Base-by-base conservation (phyloP, 2,797 vertebrate genomes). In the Anguilla marmorata region DNA sequence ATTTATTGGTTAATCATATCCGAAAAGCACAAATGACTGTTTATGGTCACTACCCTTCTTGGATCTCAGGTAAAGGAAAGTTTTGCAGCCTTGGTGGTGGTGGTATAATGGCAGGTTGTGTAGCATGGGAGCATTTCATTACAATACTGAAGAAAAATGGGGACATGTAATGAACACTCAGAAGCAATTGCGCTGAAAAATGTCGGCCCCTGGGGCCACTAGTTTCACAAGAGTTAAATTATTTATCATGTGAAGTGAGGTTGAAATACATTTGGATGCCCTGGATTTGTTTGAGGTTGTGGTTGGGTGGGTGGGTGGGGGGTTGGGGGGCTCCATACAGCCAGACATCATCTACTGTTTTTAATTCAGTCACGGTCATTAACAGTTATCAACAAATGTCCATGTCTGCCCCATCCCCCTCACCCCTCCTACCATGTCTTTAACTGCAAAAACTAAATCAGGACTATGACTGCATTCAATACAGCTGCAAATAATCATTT, bases 31-130 rank as follows among this genome's bases (percentile, higher is more conserved):
- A 11, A 12, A 66, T 24, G 1, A 24, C 58, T 63, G 58, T 63
- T 66, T 66, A 66, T 66, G 63, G 24, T 66, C 63, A 27, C 63
- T 69, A 69, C 7, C 24, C 66, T 69, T n/a, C 60, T 24, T 4
- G n/a, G 24, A 69, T 69, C 24, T 11, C 66, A 12, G 69, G 7
- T 72, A 72, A 33, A 72, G 7, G 6, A 27, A 30, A 9, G 69
- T n/a, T 66, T 24, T 21, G 24, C n/a, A 27, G 63, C 63, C 24
- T 66, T 66, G 63, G 63, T 9, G n/a, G 87, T 84, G 90, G 37
- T 3, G 37, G 37, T 41, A 41, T 41, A 41, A 41, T 41, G 37
- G 37, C 37, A 41, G 37, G 37, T 41, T 41, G 37, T 41, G 37
- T 41, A 41, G 37, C 37, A 41, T 56, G 54, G 54, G 54, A 19